A percentile compares a stretch with the other conserved stretches of the same genome.
Conservation (phyloP, 2,888 invertebrate genomes). For the Punctoribates punctum region DNA sequence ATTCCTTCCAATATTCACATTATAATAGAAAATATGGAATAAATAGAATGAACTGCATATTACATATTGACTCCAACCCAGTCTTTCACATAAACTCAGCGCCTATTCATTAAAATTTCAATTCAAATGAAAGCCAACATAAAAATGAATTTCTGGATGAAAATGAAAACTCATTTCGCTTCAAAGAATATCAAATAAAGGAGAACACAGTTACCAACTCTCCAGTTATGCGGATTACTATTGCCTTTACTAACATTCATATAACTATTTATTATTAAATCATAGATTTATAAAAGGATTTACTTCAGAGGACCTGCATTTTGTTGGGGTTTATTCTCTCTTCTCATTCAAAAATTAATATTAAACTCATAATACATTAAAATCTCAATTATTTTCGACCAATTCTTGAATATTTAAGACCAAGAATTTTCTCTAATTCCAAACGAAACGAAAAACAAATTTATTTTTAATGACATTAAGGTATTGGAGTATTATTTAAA, state of each 20-base stretch:
- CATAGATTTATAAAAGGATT: slow-evolving; percentile 25
- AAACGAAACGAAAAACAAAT: neutral
- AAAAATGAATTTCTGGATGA: slow-evolving; percentile 13
- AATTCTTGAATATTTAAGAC: neutral
- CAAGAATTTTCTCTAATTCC: neutral
- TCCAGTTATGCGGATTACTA: neutral
- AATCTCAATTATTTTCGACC: neutral
- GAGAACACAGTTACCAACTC: neutral
- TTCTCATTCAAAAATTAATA: slow-evolving; percentile 6
- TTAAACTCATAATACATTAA: slow-evolving; percentile 3
- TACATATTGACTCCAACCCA: slow-evolving; percentile 10
- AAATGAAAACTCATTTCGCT: neutral
- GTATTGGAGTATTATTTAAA: neutral
- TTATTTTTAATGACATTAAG: slow-evolving; percentile 14
- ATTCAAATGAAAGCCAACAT: slow-evolving; percentile 23
- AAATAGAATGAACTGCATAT: slow-evolving; percentile 16
- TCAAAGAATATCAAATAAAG: neutral
- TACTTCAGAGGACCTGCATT: neutral
- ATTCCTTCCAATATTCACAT: neutral
- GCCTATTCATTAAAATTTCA: slow-evolving; percentile 29
- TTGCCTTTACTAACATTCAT: neutral
- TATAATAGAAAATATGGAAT: neutral
- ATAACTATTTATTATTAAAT: slow-evolving; percentile 13
- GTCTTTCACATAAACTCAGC: neutral
- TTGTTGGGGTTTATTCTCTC: neutral